Evolutionary conservation across 2,113 vertebrate genomes (phyloP), one percentile per base, ranked within the genome.

Genomic region (Anolis sagrei): DNA sequence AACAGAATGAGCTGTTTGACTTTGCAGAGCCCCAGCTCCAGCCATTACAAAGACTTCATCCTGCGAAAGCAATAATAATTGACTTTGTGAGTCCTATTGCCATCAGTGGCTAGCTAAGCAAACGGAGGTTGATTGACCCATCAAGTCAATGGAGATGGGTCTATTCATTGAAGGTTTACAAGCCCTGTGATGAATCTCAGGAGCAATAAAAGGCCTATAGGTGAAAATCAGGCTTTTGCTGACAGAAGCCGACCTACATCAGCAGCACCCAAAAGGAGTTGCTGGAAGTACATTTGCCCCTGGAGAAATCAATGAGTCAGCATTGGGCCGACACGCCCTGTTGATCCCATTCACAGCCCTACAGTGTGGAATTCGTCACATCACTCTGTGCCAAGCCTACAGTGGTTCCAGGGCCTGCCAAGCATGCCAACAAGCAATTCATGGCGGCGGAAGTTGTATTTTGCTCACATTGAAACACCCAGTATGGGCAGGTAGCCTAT

Each of bases 261-360:
- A 91, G 4, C 78, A 88, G 68, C 85, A 89, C 32, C 90, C 83
- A 76, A 84, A 84, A 82, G 54, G 79, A 80, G 32, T 70, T 92
- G 49, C 83, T 80, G 18, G 14, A 58, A 39, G 36, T 86, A 86
- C 61, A 88, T 79, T 70, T 84, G 87, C 81, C 14, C 54, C 87
- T 90, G 91, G 1, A 7, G 0, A 89, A 92, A 86, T 84, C 61
- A 89, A 79, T 89, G 90, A 90, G 80, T 92, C 85, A 84, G 82
- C 89, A 78, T 88, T 92, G 90, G 91, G 92, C 88, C 89, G 86
- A 85, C 73, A 82, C 86, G 89, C 2, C 0, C 87, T 39, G 34
- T 19, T 92, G 89, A 92, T 94, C 85, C 66, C 87, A 93, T 85
- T 80, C 78, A 87, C 89, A 54, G 6, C 64, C 34, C 23, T n/a